Base-by-base conservation (phyloP, 2,113 vertebrate genomes). In the Leptobrachium leishanense region DNA sequence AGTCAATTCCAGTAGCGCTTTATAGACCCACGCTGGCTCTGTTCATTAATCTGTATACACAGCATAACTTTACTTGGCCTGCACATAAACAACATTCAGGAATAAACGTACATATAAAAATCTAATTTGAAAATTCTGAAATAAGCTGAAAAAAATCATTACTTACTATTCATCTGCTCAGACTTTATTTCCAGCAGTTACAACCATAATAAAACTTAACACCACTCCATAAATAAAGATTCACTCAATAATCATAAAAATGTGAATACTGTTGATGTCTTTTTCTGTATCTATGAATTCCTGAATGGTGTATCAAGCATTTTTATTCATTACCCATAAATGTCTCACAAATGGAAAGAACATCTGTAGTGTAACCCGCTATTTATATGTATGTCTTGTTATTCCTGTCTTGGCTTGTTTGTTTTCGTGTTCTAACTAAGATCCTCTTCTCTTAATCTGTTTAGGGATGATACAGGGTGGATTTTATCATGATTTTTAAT, bases 121-220 rank as follows among this genome's bases (percentile, higher is more conserved):
- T 59, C 10, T 59, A 59, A 59, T 15, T 59, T 59, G 13, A 59
- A 59, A 59, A 4, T 15, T 59, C 55, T 59, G 55, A 59, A 59
- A 59, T 12, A 59, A 59, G 2, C 10, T 59, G 55, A 15, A 59
- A 59, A 59, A 79, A 79, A 74, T 79, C 77, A 72, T 79, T 79
- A 73, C 70, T 67, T 73, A 68, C 54, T 73, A 55, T 57, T 63
- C 71, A 43, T 46, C 77, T 20, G 39, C 43, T 55, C 10, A 64
- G 72, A 15, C 53, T 74, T 79, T 79, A 79, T 79, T 54, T 57
- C 63, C 70, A 67, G 77, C 70, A 67, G 59, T 79, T 79, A 79
- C 65, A 79, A 15, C 63, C 55, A 15, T 63, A 79, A 74, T 79
- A 79, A 79, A 79, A 63, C 70, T 67, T 79, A 79, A 79, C 72